Conservation (phyloP, 2,113 vertebrate species). For the Nycticebus coucang region DNA sequence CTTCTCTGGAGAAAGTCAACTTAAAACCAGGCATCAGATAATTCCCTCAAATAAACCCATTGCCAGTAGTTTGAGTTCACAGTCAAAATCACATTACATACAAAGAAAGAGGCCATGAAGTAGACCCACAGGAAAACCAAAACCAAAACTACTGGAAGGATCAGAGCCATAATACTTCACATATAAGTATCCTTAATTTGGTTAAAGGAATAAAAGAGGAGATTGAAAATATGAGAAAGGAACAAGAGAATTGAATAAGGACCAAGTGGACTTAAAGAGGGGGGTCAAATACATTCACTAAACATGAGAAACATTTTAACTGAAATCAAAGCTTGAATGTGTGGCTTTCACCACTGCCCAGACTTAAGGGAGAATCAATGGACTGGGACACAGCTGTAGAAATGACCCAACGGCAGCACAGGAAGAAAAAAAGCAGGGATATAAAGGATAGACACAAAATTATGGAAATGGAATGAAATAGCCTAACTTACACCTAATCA, state of each 20-base stretch:
- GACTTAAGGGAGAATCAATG: not conserved
- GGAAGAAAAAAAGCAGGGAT: not conserved
- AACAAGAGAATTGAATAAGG: not conserved
- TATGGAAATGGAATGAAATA: too few relatives aligned
- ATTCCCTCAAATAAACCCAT: not conserved
- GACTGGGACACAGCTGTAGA: not conserved
- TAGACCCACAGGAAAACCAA: not conserved
- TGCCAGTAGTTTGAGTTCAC: not conserved
- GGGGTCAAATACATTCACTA: not conserved
- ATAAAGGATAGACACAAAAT: not conserved
- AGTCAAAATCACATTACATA: not conserved
- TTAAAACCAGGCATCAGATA: not conserved
- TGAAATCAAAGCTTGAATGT: not conserved
- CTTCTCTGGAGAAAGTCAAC: not conserved
- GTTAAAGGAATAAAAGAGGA: not conserved
- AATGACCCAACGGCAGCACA: not conserved
- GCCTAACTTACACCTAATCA: too few relatives aligned
- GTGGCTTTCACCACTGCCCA: not conserved
- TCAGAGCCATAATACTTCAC: not conserved
- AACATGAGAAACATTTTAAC: not conserved
- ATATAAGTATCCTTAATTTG: too few relatives aligned
- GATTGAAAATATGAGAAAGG: not conserved
- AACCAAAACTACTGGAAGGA: not conserved
- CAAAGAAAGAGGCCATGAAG: not conserved
- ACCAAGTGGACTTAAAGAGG: not conserved